phyloP scores from a whole-genome alignment of 2,113 vertebrate species.

The Dinomys branickii region DNA sequence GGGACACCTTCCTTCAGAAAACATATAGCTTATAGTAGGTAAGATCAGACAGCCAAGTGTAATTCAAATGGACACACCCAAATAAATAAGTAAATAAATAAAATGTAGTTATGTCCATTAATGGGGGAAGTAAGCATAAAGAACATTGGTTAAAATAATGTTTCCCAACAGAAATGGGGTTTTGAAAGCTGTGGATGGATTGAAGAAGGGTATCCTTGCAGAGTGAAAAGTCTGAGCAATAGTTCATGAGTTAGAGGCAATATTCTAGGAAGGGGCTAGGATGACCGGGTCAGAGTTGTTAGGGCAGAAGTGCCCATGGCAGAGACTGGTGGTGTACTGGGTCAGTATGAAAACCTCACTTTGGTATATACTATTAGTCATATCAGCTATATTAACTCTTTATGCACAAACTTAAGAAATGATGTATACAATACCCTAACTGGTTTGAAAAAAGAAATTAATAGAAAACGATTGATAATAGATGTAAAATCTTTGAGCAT shows the following conservation, averaged over 20 bases:
- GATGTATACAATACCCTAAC: neutral
- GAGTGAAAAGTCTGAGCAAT: neutral
- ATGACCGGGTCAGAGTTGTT: neutral
- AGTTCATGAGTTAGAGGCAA: neutral
- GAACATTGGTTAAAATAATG: neutral
- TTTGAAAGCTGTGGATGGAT: neutral
- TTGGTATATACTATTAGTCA: neutral
- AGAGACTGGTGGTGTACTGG: neutral
- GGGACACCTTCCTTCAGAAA: neutral
- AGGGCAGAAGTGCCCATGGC: fast-evolving
- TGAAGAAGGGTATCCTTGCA: neutral
- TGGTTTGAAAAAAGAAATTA: neutral
- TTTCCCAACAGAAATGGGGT: neutral
- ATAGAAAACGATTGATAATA: neutral
- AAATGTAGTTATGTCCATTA: neutral
- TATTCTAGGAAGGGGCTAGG: neutral
- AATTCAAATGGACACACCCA: neutral
- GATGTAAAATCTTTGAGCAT: neutral
- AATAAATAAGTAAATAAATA: neutral
- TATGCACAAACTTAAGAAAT: neutral
- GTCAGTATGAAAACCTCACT: neutral
- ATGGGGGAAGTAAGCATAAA: fast-evolving
- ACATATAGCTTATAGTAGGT: neutral
- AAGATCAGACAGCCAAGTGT: neutral
- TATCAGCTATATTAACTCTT: neutral